These are phyloP conservation scores for Gallinago media DNA, from an alignment of 2,113 vertebrate genomes.

Conservation along the genomic window DNA sequence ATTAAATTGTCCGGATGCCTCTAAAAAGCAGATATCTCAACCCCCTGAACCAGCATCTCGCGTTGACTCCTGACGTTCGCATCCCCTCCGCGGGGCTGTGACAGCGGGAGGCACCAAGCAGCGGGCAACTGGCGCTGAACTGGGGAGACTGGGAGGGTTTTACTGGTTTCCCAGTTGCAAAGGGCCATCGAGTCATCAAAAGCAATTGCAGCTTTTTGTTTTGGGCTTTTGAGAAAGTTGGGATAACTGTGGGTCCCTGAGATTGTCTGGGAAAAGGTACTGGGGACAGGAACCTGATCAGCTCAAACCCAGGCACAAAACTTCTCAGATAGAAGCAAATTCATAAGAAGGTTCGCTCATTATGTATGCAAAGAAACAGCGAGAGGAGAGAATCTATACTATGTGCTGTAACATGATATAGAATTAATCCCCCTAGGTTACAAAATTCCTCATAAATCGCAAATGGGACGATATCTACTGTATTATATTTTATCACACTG, in stretches of 20 bases:
- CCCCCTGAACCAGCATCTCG: neutral
- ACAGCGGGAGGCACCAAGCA: neutral
- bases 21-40: neutral
- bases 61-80: neutral
- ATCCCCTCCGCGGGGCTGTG: neutral
- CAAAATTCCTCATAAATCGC: conserved; percentile 30
- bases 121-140: neutral
- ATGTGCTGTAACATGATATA: neutral
- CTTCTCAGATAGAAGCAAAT: neutral
- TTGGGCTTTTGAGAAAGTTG: neutral
- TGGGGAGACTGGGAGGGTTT: neutral
- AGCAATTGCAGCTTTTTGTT: neutral
- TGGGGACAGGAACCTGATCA: neutral
- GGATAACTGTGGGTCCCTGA: neutral
- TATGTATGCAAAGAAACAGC: conserved; percentile 14
- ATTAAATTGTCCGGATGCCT: neutral
- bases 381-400: neutral
- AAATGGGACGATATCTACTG: neutral
- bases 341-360: neutral
- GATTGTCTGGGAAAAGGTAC: neutral
- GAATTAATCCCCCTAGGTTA: conserved; percentile 51
- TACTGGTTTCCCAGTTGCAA: neutral
- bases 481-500: conserved; percentile 50
- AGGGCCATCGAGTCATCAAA: neutral
- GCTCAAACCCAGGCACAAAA: neutral